Base-by-base conservation (phyloP, 2,888 invertebrate species). In the Rhingia rostrata region DNA sequence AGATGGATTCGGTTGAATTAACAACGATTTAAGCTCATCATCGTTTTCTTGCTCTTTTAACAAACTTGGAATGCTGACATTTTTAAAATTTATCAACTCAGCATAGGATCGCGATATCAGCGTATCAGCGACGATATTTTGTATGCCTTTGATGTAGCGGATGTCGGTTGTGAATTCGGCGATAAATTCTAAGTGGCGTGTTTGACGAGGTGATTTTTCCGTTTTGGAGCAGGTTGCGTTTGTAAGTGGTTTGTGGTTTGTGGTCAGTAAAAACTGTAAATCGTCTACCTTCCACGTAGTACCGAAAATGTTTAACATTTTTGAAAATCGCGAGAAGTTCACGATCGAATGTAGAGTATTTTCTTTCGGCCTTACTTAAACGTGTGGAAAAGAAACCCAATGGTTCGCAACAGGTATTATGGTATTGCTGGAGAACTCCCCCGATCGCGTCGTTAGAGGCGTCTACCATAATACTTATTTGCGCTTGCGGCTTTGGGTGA, bases 241-340 rank as follows among this genome's bases (percentile, higher is more conserved):
- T 14, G 69, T 47, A 10, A 58, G 60, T n/a, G n/a, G n/a, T n/a
- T n/a, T n/a, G n/a, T 3, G 70, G 70, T 30, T 72, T 60, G n/a
- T 72, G 51, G 70, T 72, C 70, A 47, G 70, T 49, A 4, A 70
- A 51, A 5, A 70, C 56, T 9, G 33, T 73, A 45, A 72, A 72
- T 32, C 53, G 53, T 45, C 53, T 73, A 45, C 33, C 64, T 63
- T 74, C 56, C 39, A 64, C 63, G 14, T 39, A 56, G 9, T 56
- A 64, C 10, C 64, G 45, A 47, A 74, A 64, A 41, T 63, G 54
- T 30, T 54, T 45, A 0, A 45, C 5, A 14, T 12, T 45, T 39
- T 51, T 60, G 60, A 51, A 61, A 37, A 72, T 61, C 6, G 60
- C 61, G 7, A 72, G 61, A 6, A 70, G 70, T 51, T 53, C 60